These are phyloP conservation scores for Acrobasis repandana DNA, from an alignment of 2,888 invertebrate genomes.

Conservation along the genomic window DNA sequence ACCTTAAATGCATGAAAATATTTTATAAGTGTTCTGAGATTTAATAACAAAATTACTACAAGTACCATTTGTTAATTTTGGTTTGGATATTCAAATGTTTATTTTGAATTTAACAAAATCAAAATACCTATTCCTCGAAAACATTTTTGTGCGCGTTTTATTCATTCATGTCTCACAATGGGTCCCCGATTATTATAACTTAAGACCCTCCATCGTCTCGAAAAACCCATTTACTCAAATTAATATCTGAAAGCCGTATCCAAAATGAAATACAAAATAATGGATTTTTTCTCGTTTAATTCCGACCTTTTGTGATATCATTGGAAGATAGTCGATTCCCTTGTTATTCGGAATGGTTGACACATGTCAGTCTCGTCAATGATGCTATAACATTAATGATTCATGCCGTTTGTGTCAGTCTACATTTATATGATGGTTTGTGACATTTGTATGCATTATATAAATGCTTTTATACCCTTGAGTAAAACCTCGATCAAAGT, in stretches of 20 bases:
- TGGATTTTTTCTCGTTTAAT: slow-evolving; percentile 16
- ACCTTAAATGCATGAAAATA: too few species aligned
- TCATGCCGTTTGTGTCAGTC: slow-evolving; percentile 14
- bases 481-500: background rate
- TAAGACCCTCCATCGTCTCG: slow-evolving; percentile 13
- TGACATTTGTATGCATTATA: slow-evolving; percentile 4
- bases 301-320: slow-evolving; percentile 10
- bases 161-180: slow-evolving; percentile 7
- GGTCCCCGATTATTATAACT: slow-evolving; percentile 14
- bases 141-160: slow-evolving; percentile 1
- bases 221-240: slow-evolving; percentile 27
- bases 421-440: background rate
- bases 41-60: background rate
- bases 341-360: slow-evolving; percentile 15
- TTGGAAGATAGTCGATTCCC: slow-evolving; percentile 4
- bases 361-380: slow-evolving; percentile 16
- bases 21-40: too few species aligned
- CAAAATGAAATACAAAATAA: slow-evolving; percentile 14
- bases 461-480: background rate
- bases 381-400: slow-evolving; percentile 19
- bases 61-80: background rate
- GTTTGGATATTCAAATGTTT: background rate
- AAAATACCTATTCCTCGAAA: background rate
- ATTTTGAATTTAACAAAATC: background rate
- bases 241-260: slow-evolving; percentile 24